A percentile compares a stretch with the other conserved stretches of the same genome.
phyloP scores from a whole-genome alignment of 2,113 vertebrate genomes.

The Otocyon megalotis region DNA sequence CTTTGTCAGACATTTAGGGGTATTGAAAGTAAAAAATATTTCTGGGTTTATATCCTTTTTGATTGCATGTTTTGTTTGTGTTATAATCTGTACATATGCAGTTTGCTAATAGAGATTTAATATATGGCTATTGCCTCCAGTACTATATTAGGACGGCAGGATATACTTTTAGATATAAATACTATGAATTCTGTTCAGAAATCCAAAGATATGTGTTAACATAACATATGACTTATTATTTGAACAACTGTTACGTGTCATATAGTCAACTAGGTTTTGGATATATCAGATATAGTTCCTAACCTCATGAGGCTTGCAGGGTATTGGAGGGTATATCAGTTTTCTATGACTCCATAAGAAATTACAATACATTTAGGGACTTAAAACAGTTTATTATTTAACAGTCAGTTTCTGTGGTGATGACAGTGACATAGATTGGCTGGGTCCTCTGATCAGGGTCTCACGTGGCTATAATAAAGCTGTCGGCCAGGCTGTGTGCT shows the following conservation, averaged over 20 bases:
- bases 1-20: neutral
- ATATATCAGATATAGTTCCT: neutral
- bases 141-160: neutral
- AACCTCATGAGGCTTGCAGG: neutral
- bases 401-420: neutral
- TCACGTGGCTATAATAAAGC: neutral
- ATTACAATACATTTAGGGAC: neutral
- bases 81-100: neutral
- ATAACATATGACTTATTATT: neutral
- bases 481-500: neutral
- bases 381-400: neutral
- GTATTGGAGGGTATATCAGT: neutral
- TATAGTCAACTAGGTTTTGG: neutral
- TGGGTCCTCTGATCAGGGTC: neutral
- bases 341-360: neutral
- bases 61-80: neutral
- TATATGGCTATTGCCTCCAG: neutral
- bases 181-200: constrained; percentile 1
- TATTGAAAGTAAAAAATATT: constrained; percentile 22
- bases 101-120: neutral
- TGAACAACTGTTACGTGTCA: neutral
- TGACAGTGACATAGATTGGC: neutral
- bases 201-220: neutral
- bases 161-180: neutral
- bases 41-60: constrained; percentile 20